Evolutionary conservation across 2,888 invertebrate genomes (phyloP).

Genomic region (Rhorus exstirpatorius): DNA sequence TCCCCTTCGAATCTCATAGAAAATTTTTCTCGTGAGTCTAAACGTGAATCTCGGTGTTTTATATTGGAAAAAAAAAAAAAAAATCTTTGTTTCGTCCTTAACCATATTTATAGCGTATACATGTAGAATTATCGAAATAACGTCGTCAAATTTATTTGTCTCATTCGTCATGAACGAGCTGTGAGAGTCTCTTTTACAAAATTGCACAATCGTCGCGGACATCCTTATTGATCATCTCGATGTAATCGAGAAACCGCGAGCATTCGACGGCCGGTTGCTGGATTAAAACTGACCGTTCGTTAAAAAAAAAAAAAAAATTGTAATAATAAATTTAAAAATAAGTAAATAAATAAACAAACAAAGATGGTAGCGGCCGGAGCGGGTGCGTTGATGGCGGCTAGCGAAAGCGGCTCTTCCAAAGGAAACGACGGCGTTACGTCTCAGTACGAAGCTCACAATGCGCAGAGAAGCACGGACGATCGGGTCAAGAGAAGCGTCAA

Average conservation of each 20-base stretch:
- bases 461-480: conserved; percentile 71
- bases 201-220: not conserved
- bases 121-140: conserved; percentile 20
- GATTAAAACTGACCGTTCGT: not conserved
- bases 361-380: conserved; percentile 82
- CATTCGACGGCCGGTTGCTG: not conserved
- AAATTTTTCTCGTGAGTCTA: not conserved
- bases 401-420: conserved; percentile 78
- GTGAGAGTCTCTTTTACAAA: not conserved
- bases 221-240: not conserved
- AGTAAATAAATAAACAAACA: conserved; percentile 51
- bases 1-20: not conserved
- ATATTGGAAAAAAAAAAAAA: conserved; percentile 1
- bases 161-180: not conserved
- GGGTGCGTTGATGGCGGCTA: conserved; percentile 80
- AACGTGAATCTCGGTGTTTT: conserved; percentile 23
- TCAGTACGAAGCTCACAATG: conserved; percentile 72
- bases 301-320: not conserved
- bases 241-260: not conserved
- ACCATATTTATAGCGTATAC: not conserved
- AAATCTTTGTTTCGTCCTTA: conserved; percentile 10
- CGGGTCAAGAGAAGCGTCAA: conserved; percentile 71
- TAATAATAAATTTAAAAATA: too few relatives aligned
- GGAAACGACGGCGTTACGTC: conserved; percentile 72
- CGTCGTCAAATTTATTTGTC: conserved; percentile 4